These are phyloP conservation scores for Parasteatoda tepidariorum DNA, from an alignment of 1,140 invertebrate species.

Conservation along the genomic window DNA sequence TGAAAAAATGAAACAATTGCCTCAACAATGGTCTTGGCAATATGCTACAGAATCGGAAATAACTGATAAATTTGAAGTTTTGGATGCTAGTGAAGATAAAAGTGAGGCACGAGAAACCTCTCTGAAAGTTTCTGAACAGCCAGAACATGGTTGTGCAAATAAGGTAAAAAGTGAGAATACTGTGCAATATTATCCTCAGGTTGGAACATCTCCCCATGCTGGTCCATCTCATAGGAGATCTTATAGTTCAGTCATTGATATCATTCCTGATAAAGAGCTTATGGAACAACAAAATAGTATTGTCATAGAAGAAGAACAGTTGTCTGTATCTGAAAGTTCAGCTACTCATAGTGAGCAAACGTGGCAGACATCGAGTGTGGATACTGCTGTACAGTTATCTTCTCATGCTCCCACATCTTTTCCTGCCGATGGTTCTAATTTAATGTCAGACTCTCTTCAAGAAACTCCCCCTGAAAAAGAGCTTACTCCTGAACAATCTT, in stretches of 20 bases:
- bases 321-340: constrained; percentile 62
- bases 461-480: constrained; percentile 40
- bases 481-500: constrained; percentile 31
- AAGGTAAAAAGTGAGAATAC: constrained; percentile 7
- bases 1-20: constrained; percentile 38
- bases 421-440: constrained; percentile 1
- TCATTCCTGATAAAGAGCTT: constrained; percentile 28
- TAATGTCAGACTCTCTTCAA: constrained; percentile 21
- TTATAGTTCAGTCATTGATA: constrained; percentile 41
- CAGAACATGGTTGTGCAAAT: neutral
- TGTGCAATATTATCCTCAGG: neutral
- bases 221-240: constrained; percentile 28
- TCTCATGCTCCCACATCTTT: neutral
- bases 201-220: neutral
- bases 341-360: constrained; percentile 62
- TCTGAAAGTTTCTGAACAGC: neutral
- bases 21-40: constrained; percentile 56
- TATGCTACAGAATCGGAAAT: constrained; percentile 61
- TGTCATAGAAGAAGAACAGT: constrained; percentile 55
- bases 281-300: constrained; percentile 4
- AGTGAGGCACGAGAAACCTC: constrained; percentile 64
- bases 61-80: constrained; percentile 69
- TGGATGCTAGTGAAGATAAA: constrained; percentile 66
- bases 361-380: constrained; percentile 62
- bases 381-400: constrained; percentile 60